Evolutionary conservation across 2,113 vertebrate genomes (phyloP), one percentile per base, ranked within the genome.

Genomic region (Brachypodius melanocephalos): DNA sequence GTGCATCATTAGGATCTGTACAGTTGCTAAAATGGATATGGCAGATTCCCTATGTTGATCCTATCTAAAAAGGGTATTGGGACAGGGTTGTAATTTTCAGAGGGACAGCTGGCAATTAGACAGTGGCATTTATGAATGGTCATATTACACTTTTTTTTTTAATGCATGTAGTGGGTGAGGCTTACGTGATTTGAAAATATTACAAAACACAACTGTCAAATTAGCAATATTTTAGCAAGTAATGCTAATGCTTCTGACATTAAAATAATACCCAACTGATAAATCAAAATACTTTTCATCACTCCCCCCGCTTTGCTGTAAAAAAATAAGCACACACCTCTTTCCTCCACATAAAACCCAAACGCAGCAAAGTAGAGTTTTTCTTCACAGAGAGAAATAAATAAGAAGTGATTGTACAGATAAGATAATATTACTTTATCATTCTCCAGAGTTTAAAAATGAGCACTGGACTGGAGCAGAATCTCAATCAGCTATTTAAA

Each of bases 401-500:
- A 46, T 29, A 88, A 22, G 43, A 90, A 90, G 10, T 77, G 43
- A 78, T 92, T 82, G 87, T 91, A 94, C 59, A 93, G 61, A 75
- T 94, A 89, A 82, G 43, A 31, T 78, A 72, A 90, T 46, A 40
- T 31, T 65, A 77, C 54, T 90, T 66, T 16, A 40, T 12, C 10
- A 79, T 45, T 80, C 68, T 58, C 36, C 29, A 84, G 88, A 88
- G 81, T 92, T 86, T 69, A 91, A 90, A 94, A 85, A 59, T 91
- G 58, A 88, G 21, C 66, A 74, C 80, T 68, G 19, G 46, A n/a
- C 48, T 89, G 55, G n/a, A 93, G 89, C 73, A 89, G 59, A 80
- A 68, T 58, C 12, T n/a, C 32, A 82, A 49, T 86, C 72, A 89
- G 65, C 15, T 58, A 54, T 88, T 76, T 43, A 32, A 81, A 34